Evolutionary conservation across 2,113 vertebrate species (phyloP).

Genomic region (Odontesthes bonariensis): DNA sequence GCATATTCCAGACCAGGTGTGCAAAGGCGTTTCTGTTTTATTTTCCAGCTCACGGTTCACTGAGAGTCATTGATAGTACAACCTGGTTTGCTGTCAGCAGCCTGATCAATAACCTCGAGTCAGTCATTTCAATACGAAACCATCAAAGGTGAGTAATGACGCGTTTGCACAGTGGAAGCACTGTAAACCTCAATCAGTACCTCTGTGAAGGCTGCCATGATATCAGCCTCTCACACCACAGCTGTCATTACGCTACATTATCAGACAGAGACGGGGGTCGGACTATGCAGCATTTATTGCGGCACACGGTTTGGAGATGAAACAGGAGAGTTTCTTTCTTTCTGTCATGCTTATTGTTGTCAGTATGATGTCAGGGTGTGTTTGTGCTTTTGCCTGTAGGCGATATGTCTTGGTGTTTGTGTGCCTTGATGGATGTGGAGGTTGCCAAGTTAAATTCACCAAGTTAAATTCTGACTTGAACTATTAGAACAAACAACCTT

Average conservation of each 20-base stretch:
- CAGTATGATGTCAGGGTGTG: conserved; percentile 8
- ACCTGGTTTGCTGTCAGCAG: neutral
- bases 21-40: neutral
- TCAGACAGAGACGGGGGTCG: conserved; percentile 9
- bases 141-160: neutral
- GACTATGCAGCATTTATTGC: neutral
- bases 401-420: neutral
- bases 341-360: conserved; percentile 14
- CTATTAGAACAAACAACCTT: no score
- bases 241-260: conserved; percentile 56
- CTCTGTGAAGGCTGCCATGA: conserved; percentile 2
- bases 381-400: neutral
- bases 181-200: conserved; percentile 19
- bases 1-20: neutral
- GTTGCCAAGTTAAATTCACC: no score
- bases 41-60: neutral
- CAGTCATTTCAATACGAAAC: conserved; percentile 12
- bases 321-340: conserved; percentile 32
- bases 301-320: conserved; percentile 18
- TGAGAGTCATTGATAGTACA: neutral
- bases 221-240: neutral
- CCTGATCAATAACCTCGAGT: neutral
- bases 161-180: conserved; percentile 1
- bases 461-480: no score
- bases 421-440: neutral